Conservation (phyloP, 2,797 vertebrate species). For the Darevskia nairensis region DNA sequence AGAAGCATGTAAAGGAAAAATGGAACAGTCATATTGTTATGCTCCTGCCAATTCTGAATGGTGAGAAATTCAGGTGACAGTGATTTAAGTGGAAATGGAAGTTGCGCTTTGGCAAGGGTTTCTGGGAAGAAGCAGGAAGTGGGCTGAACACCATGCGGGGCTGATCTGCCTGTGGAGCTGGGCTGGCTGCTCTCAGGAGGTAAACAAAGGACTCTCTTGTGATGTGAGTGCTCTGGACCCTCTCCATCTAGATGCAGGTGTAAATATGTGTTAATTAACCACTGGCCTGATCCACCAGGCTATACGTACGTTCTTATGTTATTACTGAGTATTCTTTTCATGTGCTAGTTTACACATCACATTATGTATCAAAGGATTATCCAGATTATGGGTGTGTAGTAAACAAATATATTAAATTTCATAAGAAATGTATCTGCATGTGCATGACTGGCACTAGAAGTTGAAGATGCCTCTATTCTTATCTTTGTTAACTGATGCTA, state of each 20-base stretch:
- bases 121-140: neutral
- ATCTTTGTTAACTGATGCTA: neutral
- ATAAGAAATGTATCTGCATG: neutral
- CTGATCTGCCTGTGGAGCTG: too few relatives aligned
- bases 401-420: neutral
- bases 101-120: neutral
- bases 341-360: neutral
- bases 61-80: neutral
- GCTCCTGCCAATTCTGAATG: neutral
- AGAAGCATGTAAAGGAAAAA: neutral
- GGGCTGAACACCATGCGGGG: neutral
- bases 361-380: neutral
- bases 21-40: neutral
- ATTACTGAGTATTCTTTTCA: neutral
- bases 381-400: neutral
- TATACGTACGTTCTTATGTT: neutral
- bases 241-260: too few relatives aligned
- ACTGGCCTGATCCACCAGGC: too few relatives aligned
- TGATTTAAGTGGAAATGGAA: too few relatives aligned
- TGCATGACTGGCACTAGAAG: neutral
- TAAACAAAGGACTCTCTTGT: too few relatives aligned
- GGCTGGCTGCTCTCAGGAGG: too few relatives aligned
- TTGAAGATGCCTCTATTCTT: neutral
- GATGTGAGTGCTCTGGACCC: too few relatives aligned
- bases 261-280: too few relatives aligned